Conservation (phyloP, 2,113 vertebrate species). For the Dolichotis patagonum region DNA sequence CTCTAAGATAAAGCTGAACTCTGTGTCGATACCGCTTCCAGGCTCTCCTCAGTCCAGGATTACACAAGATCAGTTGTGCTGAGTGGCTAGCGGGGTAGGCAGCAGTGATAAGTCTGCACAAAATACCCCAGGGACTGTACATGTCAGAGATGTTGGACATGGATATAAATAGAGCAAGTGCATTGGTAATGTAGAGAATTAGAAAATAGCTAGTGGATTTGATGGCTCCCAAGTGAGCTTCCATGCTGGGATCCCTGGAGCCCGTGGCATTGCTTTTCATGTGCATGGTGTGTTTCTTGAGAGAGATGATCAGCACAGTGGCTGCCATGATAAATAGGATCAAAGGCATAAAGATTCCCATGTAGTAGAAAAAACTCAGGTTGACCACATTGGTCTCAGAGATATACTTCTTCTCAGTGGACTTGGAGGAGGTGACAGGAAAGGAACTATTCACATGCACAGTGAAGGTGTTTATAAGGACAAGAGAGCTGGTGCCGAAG, state of each 20-base stretch:
- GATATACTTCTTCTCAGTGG: not conserved
- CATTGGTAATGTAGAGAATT: slow-evolving; percentile 60
- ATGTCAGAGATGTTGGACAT: not conserved
- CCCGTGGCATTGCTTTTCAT: slow-evolving; percentile 55
- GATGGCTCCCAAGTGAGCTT: slow-evolving; percentile 71
- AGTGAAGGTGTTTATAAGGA: not conserved
- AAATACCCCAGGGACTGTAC: not conserved
- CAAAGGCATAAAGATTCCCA: slow-evolving; percentile 54
- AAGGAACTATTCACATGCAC: not conserved
- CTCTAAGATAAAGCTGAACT: not conserved
- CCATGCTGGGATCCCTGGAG: slow-evolving; percentile 62
- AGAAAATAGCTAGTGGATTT: slow-evolving; percentile 64
- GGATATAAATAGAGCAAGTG: slow-evolving; percentile 42
- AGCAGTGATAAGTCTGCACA: slow-evolving; percentile 59
- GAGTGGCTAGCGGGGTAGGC: slow-evolving; percentile 69
- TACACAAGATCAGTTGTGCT: slow-evolving; percentile 60
- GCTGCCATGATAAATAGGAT: slow-evolving; percentile 22
- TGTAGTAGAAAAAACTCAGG: not conserved
- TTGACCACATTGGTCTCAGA: not conserved
- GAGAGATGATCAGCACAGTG: slow-evolving; percentile 64
- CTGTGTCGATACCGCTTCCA: not conserved
- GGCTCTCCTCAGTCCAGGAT: slow-evolving; percentile 69
- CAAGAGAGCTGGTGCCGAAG: not conserved
- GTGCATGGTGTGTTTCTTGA: slow-evolving; percentile 50
- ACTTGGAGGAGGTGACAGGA: not conserved